Base-by-base conservation (phyloP, 2,113 vertebrate species). In the Empidonax traillii region DNA sequence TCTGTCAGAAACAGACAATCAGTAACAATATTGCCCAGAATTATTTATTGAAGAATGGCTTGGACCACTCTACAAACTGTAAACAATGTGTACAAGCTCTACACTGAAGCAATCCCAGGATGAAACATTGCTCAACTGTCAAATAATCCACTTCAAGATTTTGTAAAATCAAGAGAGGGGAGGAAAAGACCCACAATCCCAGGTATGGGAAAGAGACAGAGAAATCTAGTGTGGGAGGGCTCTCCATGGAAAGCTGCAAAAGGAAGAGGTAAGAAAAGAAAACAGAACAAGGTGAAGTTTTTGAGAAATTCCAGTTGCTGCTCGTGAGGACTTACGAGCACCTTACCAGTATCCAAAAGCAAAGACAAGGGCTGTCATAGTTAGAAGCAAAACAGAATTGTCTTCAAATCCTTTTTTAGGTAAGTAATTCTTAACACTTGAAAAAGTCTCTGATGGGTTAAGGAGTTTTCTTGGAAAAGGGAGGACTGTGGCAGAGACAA, bases 41-140 rank as follows among this genome's bases (percentile, higher is more conserved):
- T 39, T 89, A 25, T 89, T 95, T 85, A 76, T 75, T 47, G 68
- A 79, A 78, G 31, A 90, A 87, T 58, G 23, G 46, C 39, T 94
- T 95, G 78, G 33, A 83, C 87, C 31, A 23, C 35, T 35, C 67
- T 47, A 47, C 62, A 91, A 78, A 78, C 0, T 1, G 58, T 52
- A 93, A 94, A 87, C 58, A 83, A 79, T 77, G 93, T 55, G 71
- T 85, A 95, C 69, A 73, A 87, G 30, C 18, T 79, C 69, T 49
- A 16, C 53, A 88, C 43, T 82, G 84, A 82, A 79, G 81, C 41
- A 91, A 89, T 44, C 14, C 58, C 56, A 53, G 49, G 30, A 81
- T 65, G 69, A 92, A 94, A n/a, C 18, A 81, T 62, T 90, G 63
- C 75, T 94, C 63, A 95, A 77, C 24, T 37, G 59, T 41, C 67